A percentile compares a stretch with the other conserved stretches of the same genome.
phyloP scores from a whole-genome alignment of 2,888 invertebrate genomes.

The Dryomyza anilis region DNA sequence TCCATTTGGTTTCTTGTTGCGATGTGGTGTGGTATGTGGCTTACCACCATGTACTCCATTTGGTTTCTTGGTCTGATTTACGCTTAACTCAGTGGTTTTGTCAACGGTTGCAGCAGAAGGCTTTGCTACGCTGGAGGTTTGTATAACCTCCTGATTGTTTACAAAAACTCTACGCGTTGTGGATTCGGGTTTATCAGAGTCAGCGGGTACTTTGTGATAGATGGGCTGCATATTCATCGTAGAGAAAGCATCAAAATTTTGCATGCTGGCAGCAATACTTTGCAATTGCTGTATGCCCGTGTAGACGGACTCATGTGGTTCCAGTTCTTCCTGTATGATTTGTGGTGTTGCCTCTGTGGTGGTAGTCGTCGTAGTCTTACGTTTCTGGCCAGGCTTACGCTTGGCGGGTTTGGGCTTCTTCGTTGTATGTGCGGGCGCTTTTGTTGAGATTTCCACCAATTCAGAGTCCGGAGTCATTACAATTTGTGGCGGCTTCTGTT shows the following conservation, averaged over 20 bases:
- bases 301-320: slow-evolving; percentile 52
- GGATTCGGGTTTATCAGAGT: slow-evolving; percentile 40
- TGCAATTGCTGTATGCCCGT: slow-evolving; percentile 56
- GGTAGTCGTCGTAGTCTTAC: slow-evolving; percentile 40
- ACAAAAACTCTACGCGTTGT: slow-evolving; percentile 52
- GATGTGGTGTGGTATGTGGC: slow-evolving; percentile 46
- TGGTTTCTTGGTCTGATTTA: no score
- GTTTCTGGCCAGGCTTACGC: slow-evolving; percentile 51
- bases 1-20: slow-evolving; percentile 47
- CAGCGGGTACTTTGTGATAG: slow-evolving; percentile 45
- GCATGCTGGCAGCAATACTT: slow-evolving; percentile 48
- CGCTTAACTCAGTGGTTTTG: slow-evolving; percentile 35
- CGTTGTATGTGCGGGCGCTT: slow-evolving; percentile 38
- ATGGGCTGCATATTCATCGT: slow-evolving; percentile 51
- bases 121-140: slow-evolving; percentile 41
- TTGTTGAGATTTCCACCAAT: slow-evolving; percentile 53
- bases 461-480: slow-evolving; percentile 62
- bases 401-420: slow-evolving; percentile 52
- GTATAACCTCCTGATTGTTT: slow-evolving; percentile 53
- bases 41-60: slow-evolving; percentile 30
- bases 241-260: slow-evolving; percentile 45
- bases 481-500: slow-evolving; percentile 61
- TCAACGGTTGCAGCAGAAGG: slow-evolving; percentile 25
- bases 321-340: slow-evolving; percentile 50
- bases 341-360: slow-evolving; percentile 40